Percentiles rank a stretch among this genome's conserved stretches.
Conservation (phyloP, 1,140 invertebrate species). For the Heliothis subflexa region DNA sequence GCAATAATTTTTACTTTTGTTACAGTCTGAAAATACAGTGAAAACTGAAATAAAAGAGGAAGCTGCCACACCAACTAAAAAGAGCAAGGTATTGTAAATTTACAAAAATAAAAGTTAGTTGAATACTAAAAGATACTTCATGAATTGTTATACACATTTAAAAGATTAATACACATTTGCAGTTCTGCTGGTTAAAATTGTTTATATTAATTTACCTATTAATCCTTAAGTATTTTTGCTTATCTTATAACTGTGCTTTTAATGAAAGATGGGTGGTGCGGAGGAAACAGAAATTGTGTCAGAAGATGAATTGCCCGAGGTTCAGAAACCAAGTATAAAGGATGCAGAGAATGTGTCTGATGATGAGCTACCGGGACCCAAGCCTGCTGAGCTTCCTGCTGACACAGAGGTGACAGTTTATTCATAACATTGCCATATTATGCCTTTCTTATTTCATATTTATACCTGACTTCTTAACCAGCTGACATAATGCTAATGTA, state of each 20-base stretch:
- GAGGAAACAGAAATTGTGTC: constrained; percentile 93
- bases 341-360: constrained; percentile 86
- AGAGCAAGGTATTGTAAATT: neutral
- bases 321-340: constrained; percentile 84
- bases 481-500: no score
- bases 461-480: neutral
- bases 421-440: no score
- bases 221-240: no score
- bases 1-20: neutral
- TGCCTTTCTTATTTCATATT: neutral
- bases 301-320: constrained; percentile 91
- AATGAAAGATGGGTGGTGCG: constrained; percentile 70
- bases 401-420: constrained; percentile 89
- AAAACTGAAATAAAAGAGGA: constrained; percentile 20
- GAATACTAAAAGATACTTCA: neutral
- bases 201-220: no score
- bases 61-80: constrained; percentile 21
- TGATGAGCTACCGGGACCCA: constrained; percentile 91
- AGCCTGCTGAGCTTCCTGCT: constrained; percentile 91
- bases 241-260: constrained; percentile 6
- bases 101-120: neutral
- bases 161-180: no score
- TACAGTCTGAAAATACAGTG: neutral
- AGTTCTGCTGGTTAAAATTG: no score
- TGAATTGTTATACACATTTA: no score